These are phyloP conservation scores for Eumacrocentrus americanus DNA, from an alignment of 2,888 invertebrate genomes.

Conservation along the genomic window DNA sequence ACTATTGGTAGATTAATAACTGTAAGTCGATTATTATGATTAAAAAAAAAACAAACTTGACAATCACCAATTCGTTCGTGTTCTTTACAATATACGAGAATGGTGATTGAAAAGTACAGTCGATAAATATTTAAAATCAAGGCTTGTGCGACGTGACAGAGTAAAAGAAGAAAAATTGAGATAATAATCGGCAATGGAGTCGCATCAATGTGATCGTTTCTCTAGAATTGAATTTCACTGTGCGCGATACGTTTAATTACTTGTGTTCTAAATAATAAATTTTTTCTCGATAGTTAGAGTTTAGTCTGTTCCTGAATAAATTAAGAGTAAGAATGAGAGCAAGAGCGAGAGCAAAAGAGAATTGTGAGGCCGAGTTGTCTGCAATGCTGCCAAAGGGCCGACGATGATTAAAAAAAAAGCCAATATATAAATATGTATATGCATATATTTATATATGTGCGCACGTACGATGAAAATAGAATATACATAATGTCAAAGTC, in stretches of 20 bases:
- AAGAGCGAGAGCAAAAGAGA: conserved; percentile 18
- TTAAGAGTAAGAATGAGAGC: background rate
- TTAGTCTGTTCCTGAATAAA: conserved; percentile 45
- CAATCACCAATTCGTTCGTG: background rate
- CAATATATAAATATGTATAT: conserved; percentile 32
- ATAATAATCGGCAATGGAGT: conserved; percentile 5
- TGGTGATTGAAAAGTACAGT: background rate
- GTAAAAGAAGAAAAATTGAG: background rate
- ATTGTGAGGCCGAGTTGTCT: conserved; percentile 21
- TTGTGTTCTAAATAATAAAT: conserved; percentile 38
- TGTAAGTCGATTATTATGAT: conserved; percentile 12
- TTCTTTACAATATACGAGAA: background rate
- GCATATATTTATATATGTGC: conserved; percentile 35
- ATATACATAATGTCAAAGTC: conserved; percentile 47
- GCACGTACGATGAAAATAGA: conserved; percentile 40
- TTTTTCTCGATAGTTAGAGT: conserved; percentile 39
- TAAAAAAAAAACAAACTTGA: conserved; percentile 4
- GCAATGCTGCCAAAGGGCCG: conserved; percentile 52
- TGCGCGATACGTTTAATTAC: conserved; percentile 33
- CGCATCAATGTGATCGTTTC: conserved; percentile 20
- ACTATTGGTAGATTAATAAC: conserved; percentile 8
- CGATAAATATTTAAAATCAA: conserved; percentile 22
- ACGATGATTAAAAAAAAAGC: conserved; percentile 40
- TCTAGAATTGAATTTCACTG: conserved; percentile 41
- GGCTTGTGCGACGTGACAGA: background rate